A percentile compares a stretch with the other conserved stretches of the same genome.
These are phyloP conservation scores for Ceratina calcarata DNA, from an alignment of 1,140 invertebrate genomes.

Conservation along the genomic window DNA sequence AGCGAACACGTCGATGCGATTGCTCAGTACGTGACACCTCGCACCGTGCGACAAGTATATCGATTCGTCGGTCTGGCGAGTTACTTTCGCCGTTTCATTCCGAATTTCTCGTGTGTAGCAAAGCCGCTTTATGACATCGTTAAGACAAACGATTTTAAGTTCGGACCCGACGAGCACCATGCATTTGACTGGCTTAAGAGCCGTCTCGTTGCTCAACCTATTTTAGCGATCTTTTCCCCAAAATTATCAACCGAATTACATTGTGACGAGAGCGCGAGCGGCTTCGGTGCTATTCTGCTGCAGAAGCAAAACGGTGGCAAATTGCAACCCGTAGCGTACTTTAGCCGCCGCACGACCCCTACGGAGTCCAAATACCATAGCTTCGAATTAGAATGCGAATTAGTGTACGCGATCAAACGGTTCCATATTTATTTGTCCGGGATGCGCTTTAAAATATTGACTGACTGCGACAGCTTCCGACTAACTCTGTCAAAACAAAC, in stretches of 20 bases:
- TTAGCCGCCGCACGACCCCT: background rate
- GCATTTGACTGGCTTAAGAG: background rate
- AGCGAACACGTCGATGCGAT: too few species aligned
- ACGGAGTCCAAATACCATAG: slow-evolving; percentile 33
- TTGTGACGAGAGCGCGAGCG: slow-evolving; percentile 4
- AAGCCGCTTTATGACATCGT: slow-evolving; percentile 17
- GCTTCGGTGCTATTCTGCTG: background rate
- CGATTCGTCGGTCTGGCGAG: slow-evolving; percentile 14
- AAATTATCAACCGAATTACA: background rate
- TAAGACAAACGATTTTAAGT: background rate
- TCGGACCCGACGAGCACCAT: background rate
- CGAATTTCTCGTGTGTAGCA: too few species aligned
- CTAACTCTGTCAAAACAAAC: slow-evolving; percentile 62
- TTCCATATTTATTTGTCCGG: slow-evolving; percentile 71
- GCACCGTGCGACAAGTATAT: background rate
- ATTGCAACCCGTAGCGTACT: background rate
- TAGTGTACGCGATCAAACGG: slow-evolving; percentile 60
- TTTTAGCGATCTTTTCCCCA: slow-evolving; percentile 11
- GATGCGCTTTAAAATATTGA: slow-evolving; percentile 68
- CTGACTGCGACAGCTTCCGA: slow-evolving; percentile 68
- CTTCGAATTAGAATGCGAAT: slow-evolving; percentile 74
- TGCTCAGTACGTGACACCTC: background rate
- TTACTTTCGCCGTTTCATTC: slow-evolving; percentile 9
- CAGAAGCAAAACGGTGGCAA: background rate
- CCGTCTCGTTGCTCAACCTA: too few species aligned